Evolutionary conservation across 2,113 vertebrate genomes (phyloP).

Genomic region (Macaca mulatta): DNA sequence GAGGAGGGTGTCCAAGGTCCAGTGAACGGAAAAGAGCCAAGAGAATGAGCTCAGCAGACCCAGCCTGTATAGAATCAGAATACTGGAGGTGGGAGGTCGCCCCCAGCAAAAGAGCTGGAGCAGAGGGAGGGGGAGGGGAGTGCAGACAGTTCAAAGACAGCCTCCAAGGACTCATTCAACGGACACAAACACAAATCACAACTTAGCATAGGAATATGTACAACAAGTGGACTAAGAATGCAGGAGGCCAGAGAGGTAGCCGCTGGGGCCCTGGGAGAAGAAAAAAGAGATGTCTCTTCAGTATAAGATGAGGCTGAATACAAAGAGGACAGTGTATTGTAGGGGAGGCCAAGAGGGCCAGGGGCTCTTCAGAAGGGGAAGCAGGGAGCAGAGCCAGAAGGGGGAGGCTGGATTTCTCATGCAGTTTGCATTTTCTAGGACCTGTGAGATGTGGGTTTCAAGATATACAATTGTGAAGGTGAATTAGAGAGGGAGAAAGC

Average conservation of each 20-base stretch:
- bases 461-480: slow-evolving; percentile 32
- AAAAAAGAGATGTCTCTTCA: slow-evolving; percentile 64
- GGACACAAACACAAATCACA: slow-evolving; percentile 33
- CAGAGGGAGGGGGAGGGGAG: background rate
- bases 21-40: background rate
- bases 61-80: background rate
- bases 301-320: slow-evolving; percentile 42
- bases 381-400: background rate
- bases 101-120: background rate
- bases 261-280: slow-evolving; percentile 28
- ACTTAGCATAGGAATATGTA: background rate
- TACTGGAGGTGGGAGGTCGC: background rate
- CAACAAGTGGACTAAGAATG: slow-evolving; percentile 53
- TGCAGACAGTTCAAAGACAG: slow-evolving; percentile 38
- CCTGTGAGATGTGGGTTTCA: background rate
- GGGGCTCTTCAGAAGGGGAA: slow-evolving; percentile 8
- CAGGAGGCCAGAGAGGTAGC: slow-evolving; percentile 51
- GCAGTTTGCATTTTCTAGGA: slow-evolving; percentile 23
- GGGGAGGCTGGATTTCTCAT: slow-evolving; percentile 49
- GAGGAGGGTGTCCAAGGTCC: background rate
- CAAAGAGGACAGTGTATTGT: slow-evolving; percentile 59
- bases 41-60: slow-evolving; percentile 29
- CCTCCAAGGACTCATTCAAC: slow-evolving; percentile 57
- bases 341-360: background rate
- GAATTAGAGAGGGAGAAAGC: background rate